phyloP scores from a whole-genome alignment of 2,797 vertebrate genomes.

The Poeciliopsis infans region DNA sequence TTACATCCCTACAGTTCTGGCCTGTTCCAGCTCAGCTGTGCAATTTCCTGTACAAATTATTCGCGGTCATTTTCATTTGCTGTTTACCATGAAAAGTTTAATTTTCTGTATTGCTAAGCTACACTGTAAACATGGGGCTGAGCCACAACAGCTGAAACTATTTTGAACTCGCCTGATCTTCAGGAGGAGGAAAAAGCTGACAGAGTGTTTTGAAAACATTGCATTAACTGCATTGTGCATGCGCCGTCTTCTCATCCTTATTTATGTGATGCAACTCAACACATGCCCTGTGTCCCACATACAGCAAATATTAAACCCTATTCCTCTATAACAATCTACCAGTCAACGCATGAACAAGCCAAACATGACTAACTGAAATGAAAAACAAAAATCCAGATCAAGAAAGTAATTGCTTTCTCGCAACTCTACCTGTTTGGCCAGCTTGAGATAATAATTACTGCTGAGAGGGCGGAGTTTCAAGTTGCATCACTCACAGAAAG shows the following conservation, averaged over 20 bases:
- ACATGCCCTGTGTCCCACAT: background rate
- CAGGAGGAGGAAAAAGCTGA: background rate
- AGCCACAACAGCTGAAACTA: conserved; percentile 34
- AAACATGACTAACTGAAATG: background rate
- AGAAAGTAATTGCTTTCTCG: background rate
- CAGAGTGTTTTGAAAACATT: conserved; percentile 20
- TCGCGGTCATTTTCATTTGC: conserved; percentile 51
- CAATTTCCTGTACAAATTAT: conserved; percentile 26
- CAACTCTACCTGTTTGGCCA: background rate
- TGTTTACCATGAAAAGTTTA: conserved; percentile 22
- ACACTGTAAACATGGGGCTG: conserved; percentile 8
- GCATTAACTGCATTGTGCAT: conserved; percentile 7
- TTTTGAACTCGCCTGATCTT: conserved; percentile 22
- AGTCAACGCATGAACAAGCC: background rate
- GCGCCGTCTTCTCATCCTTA: background rate
- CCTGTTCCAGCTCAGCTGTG: conserved; percentile 22
- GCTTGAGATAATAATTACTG: background rate
- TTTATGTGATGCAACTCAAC: conserved; percentile 8
- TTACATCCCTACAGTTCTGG: conserved; percentile 32
- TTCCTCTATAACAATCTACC: conserved; percentile 6
- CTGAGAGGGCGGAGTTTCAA: background rate
- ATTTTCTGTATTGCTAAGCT: conserved; percentile 26
- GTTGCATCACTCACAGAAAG: background rate
- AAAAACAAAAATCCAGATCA: background rate
- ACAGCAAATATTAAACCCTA: background rate